phyloP scores from a whole-genome alignment of 2,797 vertebrate species.

The Ctenopoma kingsleyae region DNA sequence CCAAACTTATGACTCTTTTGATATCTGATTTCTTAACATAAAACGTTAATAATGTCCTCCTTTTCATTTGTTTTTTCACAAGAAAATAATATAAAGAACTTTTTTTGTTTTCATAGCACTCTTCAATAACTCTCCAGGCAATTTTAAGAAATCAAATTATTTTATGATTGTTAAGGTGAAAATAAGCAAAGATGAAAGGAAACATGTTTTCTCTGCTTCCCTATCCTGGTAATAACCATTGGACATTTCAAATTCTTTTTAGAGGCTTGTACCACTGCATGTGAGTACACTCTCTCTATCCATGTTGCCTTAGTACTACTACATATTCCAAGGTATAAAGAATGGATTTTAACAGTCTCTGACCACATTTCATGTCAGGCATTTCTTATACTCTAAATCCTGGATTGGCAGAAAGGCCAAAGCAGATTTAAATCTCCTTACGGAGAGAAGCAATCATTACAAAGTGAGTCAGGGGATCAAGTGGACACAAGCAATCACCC shows the following conservation, averaged over 20 bases:
- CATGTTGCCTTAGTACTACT: background rate
- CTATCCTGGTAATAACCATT: too few species aligned
- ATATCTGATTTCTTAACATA: constrained; percentile 1
- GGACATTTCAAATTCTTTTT: background rate
- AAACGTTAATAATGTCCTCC: background rate
- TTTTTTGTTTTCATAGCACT: too few species aligned
- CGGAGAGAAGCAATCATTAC: constrained; percentile 75
- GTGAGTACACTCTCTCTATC: background rate
- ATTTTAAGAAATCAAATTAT: too few species aligned
- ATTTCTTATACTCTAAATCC: constrained; percentile 68
- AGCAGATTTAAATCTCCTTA: constrained; percentile 78
- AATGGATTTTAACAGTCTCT: constrained; percentile 18
- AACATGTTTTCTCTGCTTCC: too few species aligned
- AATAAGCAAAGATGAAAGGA: too few species aligned
- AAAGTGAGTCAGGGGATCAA: constrained; percentile 74
- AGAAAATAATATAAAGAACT: too few species aligned
- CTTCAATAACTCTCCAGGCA: too few species aligned
- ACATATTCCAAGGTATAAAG: constrained; percentile 1
- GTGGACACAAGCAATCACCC: constrained; percentile 56
- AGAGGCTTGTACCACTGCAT: background rate
- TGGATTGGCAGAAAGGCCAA: constrained; percentile 56
- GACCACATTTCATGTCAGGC: constrained; percentile 22
- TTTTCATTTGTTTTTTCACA: too few species aligned
- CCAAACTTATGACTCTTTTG: background rate
- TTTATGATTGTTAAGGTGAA: too few species aligned